Evolutionary conservation across 2,888 invertebrate species (phyloP), one percentile per base, ranked within the genome.

Genomic region (Acanthosoma haemorrhoidale): DNA sequence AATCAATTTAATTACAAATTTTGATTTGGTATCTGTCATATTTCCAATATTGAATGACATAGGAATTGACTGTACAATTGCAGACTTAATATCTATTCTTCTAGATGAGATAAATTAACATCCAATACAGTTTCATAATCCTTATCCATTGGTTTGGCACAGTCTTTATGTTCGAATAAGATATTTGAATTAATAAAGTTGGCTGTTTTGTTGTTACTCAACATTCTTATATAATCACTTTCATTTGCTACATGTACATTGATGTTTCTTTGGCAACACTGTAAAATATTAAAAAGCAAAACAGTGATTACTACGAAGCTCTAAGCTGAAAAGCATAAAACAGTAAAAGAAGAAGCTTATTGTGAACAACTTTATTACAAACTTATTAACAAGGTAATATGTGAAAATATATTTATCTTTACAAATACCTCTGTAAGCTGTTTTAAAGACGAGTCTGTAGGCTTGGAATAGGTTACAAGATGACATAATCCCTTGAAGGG

Each of bases 131-230:
- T 61, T 36, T 61, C 36, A 61, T 61, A 61, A 38, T 61, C 61
- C 21, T n/a, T 61, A 34, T 2, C 32, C n/a, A 61, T 6, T 5
- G 4, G 2, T 21, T 36, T 34, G 36, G 61, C 61, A 21, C n/a
- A 1, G 8, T 66, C 66, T 66, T 66, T 66, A 16, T 13, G 16
- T 66, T 66, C 66, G 31, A 43, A 25, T 66, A 66, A 43, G n/a
- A 66, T 31, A 31, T 16, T 38, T 31, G 41, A 25, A 18, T 66
- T 66, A 21, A 66, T 43, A 18, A 43, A 38, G 5, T 66, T 15
- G 11, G 41, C 29, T 31, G 41, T 39, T n/a, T 15, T 3, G 16
- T 41, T 21, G 8, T 18, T 38, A 15, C 15, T 32, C 18, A 66
- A 29, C 66, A 66, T 66, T n/a, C 38, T 39, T 21, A 31, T 8